A percentile compares a stretch with the other conserved stretches of the same genome.
Evolutionary conservation across 2,113 vertebrate species (phyloP).

Genomic region (Vulpes vulpes): DNA sequence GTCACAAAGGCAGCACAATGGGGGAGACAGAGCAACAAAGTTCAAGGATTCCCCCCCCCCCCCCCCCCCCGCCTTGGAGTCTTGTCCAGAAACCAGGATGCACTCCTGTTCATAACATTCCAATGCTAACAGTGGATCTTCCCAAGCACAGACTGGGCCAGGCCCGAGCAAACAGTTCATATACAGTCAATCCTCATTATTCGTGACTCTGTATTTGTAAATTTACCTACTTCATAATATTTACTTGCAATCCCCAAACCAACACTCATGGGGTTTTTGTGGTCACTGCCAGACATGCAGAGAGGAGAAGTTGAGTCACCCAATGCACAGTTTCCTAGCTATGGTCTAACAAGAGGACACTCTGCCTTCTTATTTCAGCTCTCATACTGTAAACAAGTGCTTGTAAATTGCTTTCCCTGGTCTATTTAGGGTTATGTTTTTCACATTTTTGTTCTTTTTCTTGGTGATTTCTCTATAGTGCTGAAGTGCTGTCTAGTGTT

Average conservation of each 20-base stretch:
- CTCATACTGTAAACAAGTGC: not conserved
- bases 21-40: not conserved
- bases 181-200: not conserved
- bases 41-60: not conserved
- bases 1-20: not conserved
- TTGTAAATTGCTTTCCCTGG: not conserved
- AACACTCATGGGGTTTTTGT: not conserved
- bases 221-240: not conserved
- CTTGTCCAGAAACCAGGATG: not conserved
- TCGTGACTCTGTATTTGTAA: not conserved
- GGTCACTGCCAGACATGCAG: not conserved
- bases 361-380: not conserved
- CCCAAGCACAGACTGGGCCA: not conserved
- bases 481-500: not conserved
- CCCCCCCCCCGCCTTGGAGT: too few relatives aligned
- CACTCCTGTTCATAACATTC: not conserved
- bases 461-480: not conserved
- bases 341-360: not conserved
- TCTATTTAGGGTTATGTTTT: not conserved
- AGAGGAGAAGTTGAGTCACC: not conserved
- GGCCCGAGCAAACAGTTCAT: not conserved
- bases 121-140: not conserved
- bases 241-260: not conserved
- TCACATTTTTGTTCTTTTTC: not conserved
- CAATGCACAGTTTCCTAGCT: not conserved